Conservation (phyloP, 2,113 vertebrate genomes). For the Cyanistes caeruleus region DNA sequence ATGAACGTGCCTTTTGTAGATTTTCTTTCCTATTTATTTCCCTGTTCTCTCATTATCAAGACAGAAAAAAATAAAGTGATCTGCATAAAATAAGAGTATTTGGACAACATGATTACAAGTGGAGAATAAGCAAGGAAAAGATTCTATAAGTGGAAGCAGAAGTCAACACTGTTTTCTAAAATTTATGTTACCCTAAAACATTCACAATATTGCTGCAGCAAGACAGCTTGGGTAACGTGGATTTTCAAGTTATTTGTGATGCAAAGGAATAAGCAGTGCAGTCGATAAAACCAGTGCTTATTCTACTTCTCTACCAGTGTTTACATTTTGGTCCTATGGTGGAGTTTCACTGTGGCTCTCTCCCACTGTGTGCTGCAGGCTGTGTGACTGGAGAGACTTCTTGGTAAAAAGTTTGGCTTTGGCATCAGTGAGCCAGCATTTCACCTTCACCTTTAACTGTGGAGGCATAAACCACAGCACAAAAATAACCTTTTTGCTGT, state of each 20-base stretch:
- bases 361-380: not conserved
- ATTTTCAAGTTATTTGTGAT: not conserved
- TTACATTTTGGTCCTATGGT: not conserved
- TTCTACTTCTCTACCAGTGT: not conserved
- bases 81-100: not conserved
- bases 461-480: not conserved
- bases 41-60: not conserved
- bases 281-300: not conserved
- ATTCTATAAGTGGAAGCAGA: not conserved
- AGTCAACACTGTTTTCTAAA: not conserved
- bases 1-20: not conserved
- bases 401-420: not conserved
- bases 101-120: not conserved
- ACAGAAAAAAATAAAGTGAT: not conserved
- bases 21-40: not conserved
- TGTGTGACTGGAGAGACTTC: not conserved
- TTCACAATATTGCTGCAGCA: not conserved
- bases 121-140: not conserved
- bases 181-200: not conserved
- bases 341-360: not conserved
- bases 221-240: not conserved
- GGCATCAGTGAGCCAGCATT: not conserved
- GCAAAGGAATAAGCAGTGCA: not conserved
- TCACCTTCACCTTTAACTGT: not conserved
- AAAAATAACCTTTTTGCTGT: not conserved